phyloP scores from a whole-genome alignment of 2,888 invertebrate species.

The Nowickia ferox region DNA sequence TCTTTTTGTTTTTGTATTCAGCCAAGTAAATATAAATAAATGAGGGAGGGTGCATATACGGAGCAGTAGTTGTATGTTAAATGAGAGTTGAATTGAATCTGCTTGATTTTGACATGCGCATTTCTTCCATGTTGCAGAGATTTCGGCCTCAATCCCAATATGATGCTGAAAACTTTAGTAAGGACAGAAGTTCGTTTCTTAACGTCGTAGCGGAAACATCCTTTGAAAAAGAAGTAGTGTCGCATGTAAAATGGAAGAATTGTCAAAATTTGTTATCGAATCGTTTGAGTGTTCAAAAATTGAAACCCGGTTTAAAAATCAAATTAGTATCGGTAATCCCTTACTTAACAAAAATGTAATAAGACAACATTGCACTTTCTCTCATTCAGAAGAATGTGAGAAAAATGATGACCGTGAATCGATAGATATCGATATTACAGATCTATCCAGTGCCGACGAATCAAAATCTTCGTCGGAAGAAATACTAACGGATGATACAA shows the following conservation, averaged over 20 bases:
- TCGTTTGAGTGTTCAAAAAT: conserved; percentile 88
- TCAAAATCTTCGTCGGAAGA: conserved; percentile 68
- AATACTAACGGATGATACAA: conserved; percentile 66
- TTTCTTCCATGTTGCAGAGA: neutral
- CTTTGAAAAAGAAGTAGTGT: neutral
- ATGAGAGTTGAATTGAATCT: neutral
- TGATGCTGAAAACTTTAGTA: neutral
- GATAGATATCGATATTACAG: conserved; percentile 83
- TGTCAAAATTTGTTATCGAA: conserved; percentile 95
- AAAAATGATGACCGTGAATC: conserved; percentile 82
- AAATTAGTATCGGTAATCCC: conserved; percentile 77
- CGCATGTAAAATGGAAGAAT: conserved; percentile 89
- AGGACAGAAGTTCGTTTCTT: conserved; percentile 19
- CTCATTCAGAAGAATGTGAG: conserved; percentile 11
- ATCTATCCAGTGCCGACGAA: conserved; percentile 80
- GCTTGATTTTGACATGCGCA: conserved; percentile 24
- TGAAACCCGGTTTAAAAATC: conserved; percentile 81
- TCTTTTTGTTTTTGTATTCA: no score
- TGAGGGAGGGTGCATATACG: neutral
- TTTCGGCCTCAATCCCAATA: neutral
- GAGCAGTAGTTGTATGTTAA: neutral
- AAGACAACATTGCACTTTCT: conserved; percentile 73
- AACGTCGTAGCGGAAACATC: conserved; percentile 20
- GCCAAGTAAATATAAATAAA: neutral
- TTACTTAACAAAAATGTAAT: conserved; percentile 68